Percentiles rank a stretch among this genome's conserved stretches.
Evolutionary conservation across 2,797 vertebrate species (phyloP).

Genomic region (Spatula versicolor): DNA sequence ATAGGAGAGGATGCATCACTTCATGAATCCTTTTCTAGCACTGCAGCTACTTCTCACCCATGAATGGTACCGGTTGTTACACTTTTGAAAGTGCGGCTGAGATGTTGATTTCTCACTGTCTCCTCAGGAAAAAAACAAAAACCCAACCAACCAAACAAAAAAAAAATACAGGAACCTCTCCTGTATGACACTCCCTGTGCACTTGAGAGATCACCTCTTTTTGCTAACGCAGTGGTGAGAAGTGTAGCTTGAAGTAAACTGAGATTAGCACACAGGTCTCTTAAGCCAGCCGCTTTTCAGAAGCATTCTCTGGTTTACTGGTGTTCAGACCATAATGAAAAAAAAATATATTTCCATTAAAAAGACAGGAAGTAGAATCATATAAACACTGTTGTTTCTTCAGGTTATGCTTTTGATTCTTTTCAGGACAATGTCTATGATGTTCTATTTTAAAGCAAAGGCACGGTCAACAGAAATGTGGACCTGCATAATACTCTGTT

Average conservation of each 20-base stretch:
- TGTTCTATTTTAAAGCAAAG: neutral
- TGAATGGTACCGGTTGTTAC: neutral
- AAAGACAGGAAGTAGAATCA: neutral
- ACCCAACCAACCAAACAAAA: no score
- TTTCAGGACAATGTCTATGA: neutral
- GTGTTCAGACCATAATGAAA: neutral
- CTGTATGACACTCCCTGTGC: neutral
- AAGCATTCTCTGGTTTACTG: neutral
- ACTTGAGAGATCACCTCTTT: neutral
- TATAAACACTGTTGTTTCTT: neutral
- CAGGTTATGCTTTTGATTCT: neutral
- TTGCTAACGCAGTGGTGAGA: neutral
- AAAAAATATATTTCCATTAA: neutral
- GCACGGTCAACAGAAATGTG: neutral
- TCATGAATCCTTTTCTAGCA: neutral
- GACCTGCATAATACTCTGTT: neutral
- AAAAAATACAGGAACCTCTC: no score
- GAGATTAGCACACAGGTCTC: neutral
- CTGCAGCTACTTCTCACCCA: accelerated
- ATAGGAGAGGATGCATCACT: neutral
- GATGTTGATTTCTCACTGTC: neutral
- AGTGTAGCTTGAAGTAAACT: neutral
- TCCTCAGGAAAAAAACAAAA: neutral
- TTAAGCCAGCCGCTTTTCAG: neutral
- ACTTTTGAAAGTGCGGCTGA: neutral